phyloP scores from a whole-genome alignment of 2,113 vertebrate species.

The Patagioenas fasciata region DNA sequence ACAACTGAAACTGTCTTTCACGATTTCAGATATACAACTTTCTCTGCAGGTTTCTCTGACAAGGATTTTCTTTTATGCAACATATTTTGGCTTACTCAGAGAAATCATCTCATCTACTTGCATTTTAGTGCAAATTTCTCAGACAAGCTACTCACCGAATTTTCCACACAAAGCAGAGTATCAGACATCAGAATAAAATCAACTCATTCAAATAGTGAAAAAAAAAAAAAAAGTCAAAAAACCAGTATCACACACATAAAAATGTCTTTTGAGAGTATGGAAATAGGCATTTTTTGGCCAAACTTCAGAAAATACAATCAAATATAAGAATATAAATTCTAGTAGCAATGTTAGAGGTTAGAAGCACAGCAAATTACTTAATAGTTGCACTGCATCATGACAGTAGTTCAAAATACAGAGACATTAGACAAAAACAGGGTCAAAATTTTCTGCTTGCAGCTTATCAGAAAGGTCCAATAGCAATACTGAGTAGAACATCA shows the following conservation, averaged over 20 bases:
- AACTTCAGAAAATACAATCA: background rate
- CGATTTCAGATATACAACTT: background rate
- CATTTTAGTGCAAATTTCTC: background rate
- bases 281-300: background rate
- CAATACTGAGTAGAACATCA: background rate
- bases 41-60: background rate
- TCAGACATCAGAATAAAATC: background rate
- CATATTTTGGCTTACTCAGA: constrained; percentile 11
- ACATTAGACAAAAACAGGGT: background rate
- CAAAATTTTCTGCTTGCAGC: background rate
- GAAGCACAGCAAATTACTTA: background rate
- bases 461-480: background rate
- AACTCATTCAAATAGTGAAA: background rate
- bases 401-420: background rate
- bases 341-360: background rate
- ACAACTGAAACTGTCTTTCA: constrained; percentile 8
- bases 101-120: background rate
- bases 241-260: background rate
- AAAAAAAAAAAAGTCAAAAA: background rate
- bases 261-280: background rate
- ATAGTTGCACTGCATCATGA: background rate
- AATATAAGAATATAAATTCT: background rate
- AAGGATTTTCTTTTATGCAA: background rate
- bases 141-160: background rate
- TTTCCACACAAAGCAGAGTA: background rate